Conservation (phyloP, 2,797 vertebrate species). For the Vireo griseus region DNA sequence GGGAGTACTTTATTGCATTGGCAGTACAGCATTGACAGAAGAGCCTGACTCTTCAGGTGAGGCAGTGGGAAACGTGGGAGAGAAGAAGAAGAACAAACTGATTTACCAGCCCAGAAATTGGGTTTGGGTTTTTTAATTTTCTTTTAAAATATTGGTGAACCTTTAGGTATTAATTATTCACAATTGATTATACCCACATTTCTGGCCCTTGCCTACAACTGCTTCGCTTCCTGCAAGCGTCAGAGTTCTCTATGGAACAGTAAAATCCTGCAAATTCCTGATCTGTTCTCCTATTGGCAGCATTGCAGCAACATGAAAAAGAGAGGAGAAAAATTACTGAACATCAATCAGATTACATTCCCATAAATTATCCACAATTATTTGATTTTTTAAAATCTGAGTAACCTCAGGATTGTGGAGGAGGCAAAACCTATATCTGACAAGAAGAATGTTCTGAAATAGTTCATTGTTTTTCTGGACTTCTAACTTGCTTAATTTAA, state of each 20-base stretch:
- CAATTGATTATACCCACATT: not conserved
- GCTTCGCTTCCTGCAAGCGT: not conserved
- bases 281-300: not conserved
- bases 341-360: not conserved
- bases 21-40: not conserved
- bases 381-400: not conserved
- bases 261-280: not conserved
- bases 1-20: not conserved
- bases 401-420: not conserved
- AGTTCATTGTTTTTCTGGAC: not conserved
- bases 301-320: not conserved
- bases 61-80: not conserved
- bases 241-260: not conserved
- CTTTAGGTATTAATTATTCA: not conserved
- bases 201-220: not conserved
- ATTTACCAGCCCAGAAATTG: not conserved
- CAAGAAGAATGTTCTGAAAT: not conserved
- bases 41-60: not conserved
- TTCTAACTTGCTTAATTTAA: not conserved
- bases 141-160: not conserved
- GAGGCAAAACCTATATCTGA: not conserved
- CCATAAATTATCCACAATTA: not conserved
- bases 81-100: not conserved
- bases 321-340: not conserved
- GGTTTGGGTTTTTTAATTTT: rapidly evolving